Evolutionary conservation across 2,888 invertebrate species (phyloP).

Genomic region (Cephus rjabovi): DNA sequence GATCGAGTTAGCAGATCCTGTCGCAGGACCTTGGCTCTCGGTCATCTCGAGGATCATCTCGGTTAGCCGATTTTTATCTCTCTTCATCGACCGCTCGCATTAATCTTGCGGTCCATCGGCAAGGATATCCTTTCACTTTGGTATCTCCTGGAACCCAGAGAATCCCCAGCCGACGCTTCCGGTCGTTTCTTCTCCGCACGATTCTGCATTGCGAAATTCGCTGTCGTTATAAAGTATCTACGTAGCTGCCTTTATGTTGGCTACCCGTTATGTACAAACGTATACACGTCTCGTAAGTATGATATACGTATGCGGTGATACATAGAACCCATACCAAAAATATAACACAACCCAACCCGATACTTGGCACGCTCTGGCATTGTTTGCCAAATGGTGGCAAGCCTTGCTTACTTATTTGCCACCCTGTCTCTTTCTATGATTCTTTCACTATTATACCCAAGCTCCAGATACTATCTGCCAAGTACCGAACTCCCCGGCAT

Average conservation of each 20-base stretch:
- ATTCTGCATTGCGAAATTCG: constrained; percentile 41
- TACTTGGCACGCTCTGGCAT: constrained; percentile 34
- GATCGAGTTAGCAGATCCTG: background rate
- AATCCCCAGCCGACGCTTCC: background rate
- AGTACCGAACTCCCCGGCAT: background rate
- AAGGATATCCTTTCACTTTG: background rate
- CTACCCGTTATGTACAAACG: constrained; percentile 19
- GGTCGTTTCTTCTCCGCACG: constrained; percentile 7
- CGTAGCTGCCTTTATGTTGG: constrained; percentile 25
- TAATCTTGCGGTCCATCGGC: constrained; percentile 7
- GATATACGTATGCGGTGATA: constrained; percentile 6
- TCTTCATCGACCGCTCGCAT: constrained; percentile 9
- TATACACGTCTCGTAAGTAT: constrained; percentile 7
- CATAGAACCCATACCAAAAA: background rate
- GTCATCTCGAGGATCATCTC: constrained; percentile 7
- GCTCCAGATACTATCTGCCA: background rate
- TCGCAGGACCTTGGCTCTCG: background rate
- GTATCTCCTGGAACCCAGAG: background rate
- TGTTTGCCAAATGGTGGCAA: constrained; percentile 35
- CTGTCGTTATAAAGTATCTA: constrained; percentile 30
- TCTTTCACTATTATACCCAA: background rate
- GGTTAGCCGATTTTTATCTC: constrained; percentile 14
- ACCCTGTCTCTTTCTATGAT: background rate
- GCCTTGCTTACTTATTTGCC: constrained; percentile 24
- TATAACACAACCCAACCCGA: constrained; percentile 26